Percentiles rank a stretch among this genome's conserved stretches.
Evolutionary conservation across 1,140 invertebrate species (phyloP).

Genomic region (Drosophila suzukii): DNA sequence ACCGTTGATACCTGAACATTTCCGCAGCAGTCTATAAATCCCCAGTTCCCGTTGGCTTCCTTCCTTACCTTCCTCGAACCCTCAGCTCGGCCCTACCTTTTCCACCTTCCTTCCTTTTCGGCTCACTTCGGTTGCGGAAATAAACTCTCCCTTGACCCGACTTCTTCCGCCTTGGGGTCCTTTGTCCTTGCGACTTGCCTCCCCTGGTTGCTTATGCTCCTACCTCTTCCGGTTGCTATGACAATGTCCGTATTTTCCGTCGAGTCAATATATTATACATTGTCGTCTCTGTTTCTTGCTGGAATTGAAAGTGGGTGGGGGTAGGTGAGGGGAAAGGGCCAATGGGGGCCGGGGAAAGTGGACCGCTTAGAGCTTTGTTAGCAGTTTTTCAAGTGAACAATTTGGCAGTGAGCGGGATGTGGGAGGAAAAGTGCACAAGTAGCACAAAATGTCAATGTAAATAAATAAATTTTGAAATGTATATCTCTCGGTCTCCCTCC

Average conservation of each 20-base stretch:
- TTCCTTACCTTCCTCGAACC: slow-evolving; percentile 1
- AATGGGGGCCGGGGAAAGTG: slow-evolving; percentile 28
- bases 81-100: slow-evolving; percentile 8
- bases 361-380: slow-evolving; percentile 80
- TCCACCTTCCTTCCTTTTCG: slow-evolving; percentile 22
- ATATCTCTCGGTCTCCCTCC: slow-evolving; percentile 51
- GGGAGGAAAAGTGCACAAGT: slow-evolving; percentile 66
- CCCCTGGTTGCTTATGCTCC: slow-evolving; percentile 21
- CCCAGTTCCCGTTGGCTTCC: slow-evolving; percentile 14
- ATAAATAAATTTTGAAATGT: slow-evolving; percentile 81
- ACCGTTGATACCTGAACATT: slow-evolving; percentile 44
- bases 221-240: slow-evolving; percentile 70
- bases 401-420: slow-evolving; percentile 3
- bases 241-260: slow-evolving; percentile 80
- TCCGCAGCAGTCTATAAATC: slow-evolving; percentile 44
- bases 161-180: slow-evolving; percentile 58
- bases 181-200: slow-evolving; percentile 10
- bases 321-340: neutral
- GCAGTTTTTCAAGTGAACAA: slow-evolving; percentile 70
- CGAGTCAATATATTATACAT: slow-evolving; percentile 81
- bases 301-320: slow-evolving; percentile 15
- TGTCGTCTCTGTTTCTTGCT: slow-evolving; percentile 58
- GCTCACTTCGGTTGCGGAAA: slow-evolving; percentile 75
- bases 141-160: slow-evolving; percentile 76
- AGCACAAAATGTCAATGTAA: slow-evolving; percentile 81